Evolutionary conservation across 2,888 invertebrate species (phyloP), one percentile per base, ranked within the genome.

Genomic region (Synanthedon vespiformis): DNA sequence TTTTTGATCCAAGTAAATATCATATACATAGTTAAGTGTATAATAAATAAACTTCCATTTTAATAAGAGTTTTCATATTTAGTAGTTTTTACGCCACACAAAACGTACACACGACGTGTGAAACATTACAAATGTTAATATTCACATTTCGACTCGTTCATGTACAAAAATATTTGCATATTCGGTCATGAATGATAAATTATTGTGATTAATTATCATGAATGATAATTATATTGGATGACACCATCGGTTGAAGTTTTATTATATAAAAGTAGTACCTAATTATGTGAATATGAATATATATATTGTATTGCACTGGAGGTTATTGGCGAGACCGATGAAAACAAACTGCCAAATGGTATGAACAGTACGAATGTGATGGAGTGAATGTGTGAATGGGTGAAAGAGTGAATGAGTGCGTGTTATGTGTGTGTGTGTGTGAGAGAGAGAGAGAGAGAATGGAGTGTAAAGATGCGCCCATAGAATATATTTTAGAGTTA

Each of bases 21-120:
- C 61, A 68, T 74, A 74, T 34, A 68, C 70, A 70, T 74, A 72
- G 75, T 74, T 77, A 73, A 70, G 72, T 79, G 72, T 79, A 74
- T 81, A 82, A 75, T 81, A 83, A 83, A 83, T 86, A 34, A 34
- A 87, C 86, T 87, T 86, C 86, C 86, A 87, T 82, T 86, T 82
- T 81, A 77, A 71, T 84, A 83, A 83, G 79, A 75, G 74, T 80
- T 83, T 81, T 81, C 79, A 69, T 81, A 78, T 67, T 18, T 18
- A 18, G 75, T 84, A 83, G 81, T 72, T 66, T 70, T 72, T 82
- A 78, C 67, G 76, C 79, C 81, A 76, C 67, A 22, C 22, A 22
- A 22, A 22, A 22, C 22, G 22, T 22, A 22, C 22, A 22, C 22
- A 75, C 81, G 78, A 70, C 69, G 72, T 70, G 74, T 70, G 80